Percentiles rank a stretch among this genome's conserved stretches.
phyloP scores from a whole-genome alignment of 2,888 invertebrate genomes.

The Anaspis maculata region DNA sequence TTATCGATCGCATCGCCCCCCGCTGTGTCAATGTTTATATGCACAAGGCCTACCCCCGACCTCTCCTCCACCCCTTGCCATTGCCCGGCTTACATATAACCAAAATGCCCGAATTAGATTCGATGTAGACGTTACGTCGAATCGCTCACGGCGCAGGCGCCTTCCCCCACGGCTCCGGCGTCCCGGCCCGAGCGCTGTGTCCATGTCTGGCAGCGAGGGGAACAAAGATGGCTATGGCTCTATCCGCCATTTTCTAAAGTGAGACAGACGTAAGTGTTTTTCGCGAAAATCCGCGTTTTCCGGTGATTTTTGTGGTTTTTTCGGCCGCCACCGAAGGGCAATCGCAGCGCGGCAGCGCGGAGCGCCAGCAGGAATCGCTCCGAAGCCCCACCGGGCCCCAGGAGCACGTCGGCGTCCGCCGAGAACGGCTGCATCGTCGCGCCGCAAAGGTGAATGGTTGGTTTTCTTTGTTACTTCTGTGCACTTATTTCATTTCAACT shows the following conservation, averaged over 20 bases:
- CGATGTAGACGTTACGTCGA: too few species aligned
- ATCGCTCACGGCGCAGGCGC: too few species aligned
- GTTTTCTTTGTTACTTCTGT: slow-evolving; percentile 43
- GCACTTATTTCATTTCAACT: slow-evolving; percentile 43
- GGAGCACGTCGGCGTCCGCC: slow-evolving; percentile 29
- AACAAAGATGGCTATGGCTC: slow-evolving; percentile 44
- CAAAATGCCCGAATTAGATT: too few species aligned
- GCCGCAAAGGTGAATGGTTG: slow-evolving; percentile 38
- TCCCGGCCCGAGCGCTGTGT: too few species aligned
- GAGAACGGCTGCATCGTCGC: slow-evolving; percentile 34
- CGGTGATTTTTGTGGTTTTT: slow-evolving; percentile 13
- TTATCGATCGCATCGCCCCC: too few species aligned
- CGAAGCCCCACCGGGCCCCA: slow-evolving; percentile 28
- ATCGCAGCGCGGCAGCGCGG: slow-evolving; percentile 8
- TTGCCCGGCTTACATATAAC: too few species aligned
- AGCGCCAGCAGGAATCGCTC: slow-evolving; percentile 16
- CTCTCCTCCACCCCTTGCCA: too few species aligned
- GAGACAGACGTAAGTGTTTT: slow-evolving; percentile 43
- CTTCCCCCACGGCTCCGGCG: too few species aligned
- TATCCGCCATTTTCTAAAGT: slow-evolving; percentile 45
- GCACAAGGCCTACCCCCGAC: too few species aligned
- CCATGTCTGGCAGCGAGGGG: too few species aligned
- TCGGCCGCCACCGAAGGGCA: slow-evolving; percentile 1
- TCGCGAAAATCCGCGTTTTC: slow-evolving; percentile 23
- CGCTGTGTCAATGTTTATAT: too few species aligned